Evolutionary conservation across 2,113 vertebrate genomes (phyloP).

Genomic region (Himantopus leucocephalus): DNA sequence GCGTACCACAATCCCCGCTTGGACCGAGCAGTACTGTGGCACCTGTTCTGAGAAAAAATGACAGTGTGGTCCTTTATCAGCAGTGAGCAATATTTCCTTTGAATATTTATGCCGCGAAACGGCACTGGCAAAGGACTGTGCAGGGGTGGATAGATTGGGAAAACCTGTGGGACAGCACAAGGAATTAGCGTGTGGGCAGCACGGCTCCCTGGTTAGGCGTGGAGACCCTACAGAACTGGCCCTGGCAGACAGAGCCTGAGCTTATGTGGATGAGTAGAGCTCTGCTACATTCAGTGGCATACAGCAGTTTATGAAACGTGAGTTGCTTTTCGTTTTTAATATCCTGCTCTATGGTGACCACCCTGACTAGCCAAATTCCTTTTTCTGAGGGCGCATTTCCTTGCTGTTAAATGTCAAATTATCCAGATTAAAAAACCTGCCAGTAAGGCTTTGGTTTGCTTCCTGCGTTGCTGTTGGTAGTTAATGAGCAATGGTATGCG

Average conservation of each 20-base stretch:
- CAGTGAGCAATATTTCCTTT: background rate
- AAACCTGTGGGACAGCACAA: background rate
- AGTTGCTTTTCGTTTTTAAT: background rate
- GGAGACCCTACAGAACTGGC: background rate
- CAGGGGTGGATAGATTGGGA: background rate
- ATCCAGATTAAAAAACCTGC: background rate
- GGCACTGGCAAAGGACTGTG: rapidly evolving
- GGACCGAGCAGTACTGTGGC: background rate
- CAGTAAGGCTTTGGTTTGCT: background rate
- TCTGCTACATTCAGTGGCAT: background rate
- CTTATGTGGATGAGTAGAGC: background rate
- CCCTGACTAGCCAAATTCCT: background rate
- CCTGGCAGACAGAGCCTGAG: background rate
- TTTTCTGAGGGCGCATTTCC: background rate
- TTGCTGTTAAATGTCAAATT: background rate
- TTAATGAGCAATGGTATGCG: background rate
- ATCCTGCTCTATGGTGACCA: background rate
- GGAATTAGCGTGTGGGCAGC: background rate
- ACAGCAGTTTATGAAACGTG: background rate
- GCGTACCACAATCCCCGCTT: background rate
- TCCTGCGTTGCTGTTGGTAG: background rate
- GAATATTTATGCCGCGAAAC: background rate
- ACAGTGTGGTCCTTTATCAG: background rate
- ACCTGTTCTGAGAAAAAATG: background rate
- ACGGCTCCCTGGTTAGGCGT: background rate